Percentiles rank a stretch among this genome's conserved stretches.
Evolutionary conservation across 2,113 vertebrate species (phyloP).

Genomic region (Scytalopus superciliaris): DNA sequence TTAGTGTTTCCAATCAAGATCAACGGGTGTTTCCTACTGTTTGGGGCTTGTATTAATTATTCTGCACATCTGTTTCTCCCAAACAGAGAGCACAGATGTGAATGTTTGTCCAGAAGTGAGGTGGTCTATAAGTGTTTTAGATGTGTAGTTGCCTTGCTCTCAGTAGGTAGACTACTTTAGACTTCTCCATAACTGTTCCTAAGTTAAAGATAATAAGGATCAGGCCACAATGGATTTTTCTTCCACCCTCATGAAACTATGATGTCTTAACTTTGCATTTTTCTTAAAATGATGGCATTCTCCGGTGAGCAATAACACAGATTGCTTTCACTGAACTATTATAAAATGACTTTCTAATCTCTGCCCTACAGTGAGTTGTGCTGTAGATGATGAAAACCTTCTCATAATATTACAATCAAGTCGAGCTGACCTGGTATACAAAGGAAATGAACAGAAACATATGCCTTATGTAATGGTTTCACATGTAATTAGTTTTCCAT

Average conservation of each 20-base stretch:
- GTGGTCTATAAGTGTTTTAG: not conserved
- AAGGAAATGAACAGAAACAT: slow-evolving; percentile 34
- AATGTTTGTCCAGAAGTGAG: not conserved
- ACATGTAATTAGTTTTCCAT: slow-evolving; percentile 11
- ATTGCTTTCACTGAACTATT: slow-evolving; percentile 4
- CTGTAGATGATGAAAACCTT: not conserved
- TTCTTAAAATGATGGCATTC: not conserved
- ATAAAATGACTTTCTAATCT: not conserved
- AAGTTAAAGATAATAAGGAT: not conserved
- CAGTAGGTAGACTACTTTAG: not conserved
- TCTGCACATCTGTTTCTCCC: not conserved
- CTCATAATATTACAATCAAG: not conserved
- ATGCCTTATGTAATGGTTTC: not conserved
- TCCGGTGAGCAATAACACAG: not conserved
- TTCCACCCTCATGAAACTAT: not conserved
- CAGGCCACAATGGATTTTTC: not conserved
- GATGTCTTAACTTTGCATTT: not conserved
- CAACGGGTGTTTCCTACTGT: not conserved
- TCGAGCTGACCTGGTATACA: not conserved
- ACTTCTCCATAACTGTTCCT: not conserved
- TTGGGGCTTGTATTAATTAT: not conserved
- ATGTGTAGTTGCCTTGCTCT: not conserved
- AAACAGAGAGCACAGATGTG: not conserved
- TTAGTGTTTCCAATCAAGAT: not conserved
- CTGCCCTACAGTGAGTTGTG: not conserved